Evolutionary conservation across 2,797 vertebrate species (phyloP), one percentile per base, ranked within the genome.

Genomic region (Periparus ater): DNA sequence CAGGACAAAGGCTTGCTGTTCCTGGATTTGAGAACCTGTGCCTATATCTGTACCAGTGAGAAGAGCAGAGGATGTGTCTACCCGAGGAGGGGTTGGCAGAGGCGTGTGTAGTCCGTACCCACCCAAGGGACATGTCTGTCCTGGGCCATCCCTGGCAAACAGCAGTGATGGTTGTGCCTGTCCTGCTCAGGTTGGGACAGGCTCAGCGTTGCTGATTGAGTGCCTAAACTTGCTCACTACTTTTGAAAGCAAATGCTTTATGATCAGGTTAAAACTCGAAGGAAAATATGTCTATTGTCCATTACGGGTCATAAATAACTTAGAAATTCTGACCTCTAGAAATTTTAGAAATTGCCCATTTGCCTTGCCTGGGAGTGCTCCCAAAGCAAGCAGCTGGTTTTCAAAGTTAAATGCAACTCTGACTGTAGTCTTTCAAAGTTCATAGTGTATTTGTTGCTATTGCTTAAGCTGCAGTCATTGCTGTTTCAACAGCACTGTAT

Each of bases 1-100:
- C 0, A 0, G 14, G 27, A 16, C 32, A 23, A 40, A 55, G 60
- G 18, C 38, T 51, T 0, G 5, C 45, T 40, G 3, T 8, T 27
- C 36, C 34, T 20, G 6, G 1, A 27, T 8, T 2, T 20, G 44
- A 21, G 51, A 68, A 21, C 9, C n/a, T 38, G 50, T 12, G 61
- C 48, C 66, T 51, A 1, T 3, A 7, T 22, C 9, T 30, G 38
- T 61, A 3, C 9, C 13, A 5, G 63, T 2, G 29, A 10, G 76
- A 29, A 7, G 23, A n/a, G 36, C 50, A 20, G 78, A 32, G 57
- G 30, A 11, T 40, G 26, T 17, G 1, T 6, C 1, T 7, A 4
- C 48, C 32, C 14, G 21, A 62, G 57, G 23, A 5, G 23, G 29
- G 6, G 13, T 3, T 25, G 22, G 42, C 53, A 65, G 65, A 32